These are phyloP conservation scores for Stenodera caucasica DNA, from an alignment of 2,888 invertebrate species.

Conservation along the genomic window DNA sequence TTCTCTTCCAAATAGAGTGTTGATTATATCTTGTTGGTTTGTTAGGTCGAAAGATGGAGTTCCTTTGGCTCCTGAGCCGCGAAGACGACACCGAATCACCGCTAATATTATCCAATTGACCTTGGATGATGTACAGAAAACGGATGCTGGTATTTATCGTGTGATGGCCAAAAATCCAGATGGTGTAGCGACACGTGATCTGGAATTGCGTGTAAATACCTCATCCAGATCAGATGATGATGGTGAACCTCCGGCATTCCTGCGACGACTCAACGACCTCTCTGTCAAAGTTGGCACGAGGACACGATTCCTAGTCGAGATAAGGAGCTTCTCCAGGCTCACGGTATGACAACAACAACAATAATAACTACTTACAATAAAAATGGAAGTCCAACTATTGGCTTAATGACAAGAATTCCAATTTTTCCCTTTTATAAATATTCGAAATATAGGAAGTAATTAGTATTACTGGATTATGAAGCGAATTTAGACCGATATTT, in stretches of 20 bases:
- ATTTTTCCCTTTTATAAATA: background rate
- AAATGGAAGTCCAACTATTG: background rate
- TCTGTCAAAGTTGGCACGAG: constrained; percentile 89
- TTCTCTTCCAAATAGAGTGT: too few relatives aligned
- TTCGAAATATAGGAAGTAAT: background rate
- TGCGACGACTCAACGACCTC: constrained; percentile 81
- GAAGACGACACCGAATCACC: constrained; percentile 61
- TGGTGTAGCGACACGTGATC: constrained; percentile 59
- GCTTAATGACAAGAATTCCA: background rate
- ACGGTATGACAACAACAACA: constrained; percentile 33
- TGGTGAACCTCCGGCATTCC: constrained; percentile 79
- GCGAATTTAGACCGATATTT: too few relatives aligned
- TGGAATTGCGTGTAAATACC: constrained; percentile 63
- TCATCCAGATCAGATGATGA: constrained; percentile 48
- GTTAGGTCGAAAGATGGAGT: constrained; percentile 62
- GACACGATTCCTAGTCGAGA: constrained; percentile 82
- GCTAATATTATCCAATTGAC: constrained; percentile 72
- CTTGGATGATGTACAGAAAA: constrained; percentile 71
- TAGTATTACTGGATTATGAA: too few relatives aligned
- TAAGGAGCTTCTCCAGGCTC: constrained; percentile 64
- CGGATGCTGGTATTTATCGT: constrained; percentile 76
- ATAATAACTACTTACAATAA: background rate
- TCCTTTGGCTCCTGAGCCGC: constrained; percentile 69
- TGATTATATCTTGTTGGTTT: too few relatives aligned
- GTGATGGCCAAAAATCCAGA: constrained; percentile 66